These are phyloP conservation scores for Sinosuthora webbiana DNA, from an alignment of 2,113 vertebrate species.

Conservation along the genomic window DNA sequence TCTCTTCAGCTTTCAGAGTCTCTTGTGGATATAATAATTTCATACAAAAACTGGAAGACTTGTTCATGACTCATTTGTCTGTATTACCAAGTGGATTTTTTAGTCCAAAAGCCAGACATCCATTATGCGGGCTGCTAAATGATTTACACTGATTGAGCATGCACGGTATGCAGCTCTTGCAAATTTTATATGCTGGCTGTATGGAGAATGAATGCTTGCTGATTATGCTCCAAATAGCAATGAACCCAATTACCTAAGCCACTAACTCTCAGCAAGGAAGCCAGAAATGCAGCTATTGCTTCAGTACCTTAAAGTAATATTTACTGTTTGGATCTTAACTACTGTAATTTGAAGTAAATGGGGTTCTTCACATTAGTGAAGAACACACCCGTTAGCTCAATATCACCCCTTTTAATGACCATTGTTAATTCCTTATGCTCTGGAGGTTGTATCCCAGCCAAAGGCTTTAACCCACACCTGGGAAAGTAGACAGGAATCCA, in stretches of 20 bases:
- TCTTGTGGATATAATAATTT: constrained; percentile 11
- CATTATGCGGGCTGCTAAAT: constrained; percentile 22
- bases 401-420: background rate
- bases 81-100: constrained; percentile 15
- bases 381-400: background rate
- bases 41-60: constrained; percentile 25
- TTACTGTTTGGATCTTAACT: background rate
- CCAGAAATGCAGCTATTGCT: constrained; percentile 13
- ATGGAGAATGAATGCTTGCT: constrained; percentile 10
- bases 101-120: constrained; percentile 22
- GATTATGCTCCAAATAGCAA: constrained; percentile 56
- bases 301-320: background rate
- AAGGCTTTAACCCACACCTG: background rate
- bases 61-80: constrained; percentile 36
- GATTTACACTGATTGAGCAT: constrained; percentile 17
- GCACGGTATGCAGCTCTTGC: background rate
- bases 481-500: background rate
- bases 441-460: background rate
- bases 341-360: background rate
- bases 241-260: constrained; percentile 18
- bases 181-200: constrained; percentile 45
- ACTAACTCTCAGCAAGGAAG: constrained; percentile 17
- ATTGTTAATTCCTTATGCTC: background rate
- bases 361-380: background rate
- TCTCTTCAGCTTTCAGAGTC: background rate